phyloP scores from a whole-genome alignment of 2,113 vertebrate species.

The Cebidichthys violaceus region DNA sequence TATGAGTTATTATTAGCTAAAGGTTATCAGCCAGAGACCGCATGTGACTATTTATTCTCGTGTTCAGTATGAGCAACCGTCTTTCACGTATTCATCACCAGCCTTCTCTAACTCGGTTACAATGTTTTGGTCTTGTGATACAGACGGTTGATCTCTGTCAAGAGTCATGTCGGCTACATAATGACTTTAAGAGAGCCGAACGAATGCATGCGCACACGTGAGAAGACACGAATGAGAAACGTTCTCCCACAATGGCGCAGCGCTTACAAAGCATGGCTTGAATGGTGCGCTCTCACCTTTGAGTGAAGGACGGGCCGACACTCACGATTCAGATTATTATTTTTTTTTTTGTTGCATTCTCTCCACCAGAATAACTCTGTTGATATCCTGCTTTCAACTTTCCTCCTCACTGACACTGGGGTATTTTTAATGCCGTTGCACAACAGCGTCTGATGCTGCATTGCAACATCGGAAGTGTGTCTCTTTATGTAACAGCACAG shows the following conservation, averaged over 20 bases:
- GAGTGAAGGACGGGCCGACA: conserved; percentile 11
- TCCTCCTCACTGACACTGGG: conserved; percentile 64
- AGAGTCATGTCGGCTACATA: conserved; percentile 3
- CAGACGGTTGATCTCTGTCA: conserved; percentile 27
- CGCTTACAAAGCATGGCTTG: not conserved
- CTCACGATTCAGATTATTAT: conserved; percentile 42
- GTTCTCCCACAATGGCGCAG: not conserved
- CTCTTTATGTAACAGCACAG: conserved; percentile 76
- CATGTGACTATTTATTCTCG: not conserved
- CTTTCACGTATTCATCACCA: conserved; percentile 10
- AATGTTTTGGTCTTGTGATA: not conserved
- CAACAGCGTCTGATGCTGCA: conserved; percentile 71
- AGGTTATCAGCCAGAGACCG: not conserved
- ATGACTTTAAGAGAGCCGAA: not conserved
- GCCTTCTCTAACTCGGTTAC: not conserved
- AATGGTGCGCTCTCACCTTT: conserved; percentile 24
- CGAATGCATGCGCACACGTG: not conserved
- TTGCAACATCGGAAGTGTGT: conserved; percentile 71
- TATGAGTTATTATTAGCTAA: conserved; percentile 18
- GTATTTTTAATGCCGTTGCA: conserved; percentile 79
- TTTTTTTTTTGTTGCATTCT: conserved; percentile 22
- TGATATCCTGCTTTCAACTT: conserved; percentile 69
- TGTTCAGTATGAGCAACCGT: not conserved
- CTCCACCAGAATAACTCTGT: conserved; percentile 48
- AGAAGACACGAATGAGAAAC: conserved; percentile 1